phyloP scores from a whole-genome alignment of 2,888 invertebrate species.

The Ptycholaimellus sp. region DNA sequence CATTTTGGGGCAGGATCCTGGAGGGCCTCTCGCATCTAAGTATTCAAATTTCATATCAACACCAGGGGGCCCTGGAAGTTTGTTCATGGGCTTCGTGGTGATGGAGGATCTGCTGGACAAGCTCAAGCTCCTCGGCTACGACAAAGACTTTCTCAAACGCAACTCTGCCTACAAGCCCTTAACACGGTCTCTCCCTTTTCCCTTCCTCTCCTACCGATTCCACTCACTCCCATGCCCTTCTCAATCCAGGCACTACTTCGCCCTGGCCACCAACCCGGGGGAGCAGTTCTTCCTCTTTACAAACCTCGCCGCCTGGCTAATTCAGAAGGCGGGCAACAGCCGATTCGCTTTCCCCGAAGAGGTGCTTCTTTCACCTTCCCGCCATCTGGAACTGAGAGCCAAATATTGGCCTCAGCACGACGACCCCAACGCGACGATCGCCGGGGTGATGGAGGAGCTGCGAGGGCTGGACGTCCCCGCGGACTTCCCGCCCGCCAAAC shows the following conservation, averaged over 20 bases:
- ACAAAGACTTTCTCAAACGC: slow-evolving; percentile 53
- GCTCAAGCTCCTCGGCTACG: slow-evolving; percentile 66
- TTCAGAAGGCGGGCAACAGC: slow-evolving; percentile 52
- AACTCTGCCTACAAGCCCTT: slow-evolving; percentile 39
- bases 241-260: slow-evolving; percentile 60
- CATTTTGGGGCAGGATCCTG: too few relatives aligned
- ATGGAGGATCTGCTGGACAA: slow-evolving; percentile 43
- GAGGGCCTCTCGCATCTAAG: too few relatives aligned
- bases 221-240: too few relatives aligned
- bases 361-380: too few relatives aligned
- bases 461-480: slow-evolving; percentile 43
- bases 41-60: too few relatives aligned
- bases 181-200: too few relatives aligned
- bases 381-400: too few relatives aligned
- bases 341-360: slow-evolving; percentile 69
- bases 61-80: too few relatives aligned
- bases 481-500: slow-evolving; percentile 72
- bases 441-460: slow-evolving; percentile 54
- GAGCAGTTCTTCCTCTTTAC: slow-evolving; percentile 89
- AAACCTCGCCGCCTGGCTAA: slow-evolving; percentile 69
- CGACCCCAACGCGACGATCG: slow-evolving; percentile 75
- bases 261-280: slow-evolving; percentile 62
- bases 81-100: slow-evolving; percentile 8
- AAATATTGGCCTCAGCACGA: too few relatives aligned
- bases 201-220: too few relatives aligned